Base-by-base conservation (phyloP, 2,888 invertebrate genomes). In the Gibbula magus region DNA sequence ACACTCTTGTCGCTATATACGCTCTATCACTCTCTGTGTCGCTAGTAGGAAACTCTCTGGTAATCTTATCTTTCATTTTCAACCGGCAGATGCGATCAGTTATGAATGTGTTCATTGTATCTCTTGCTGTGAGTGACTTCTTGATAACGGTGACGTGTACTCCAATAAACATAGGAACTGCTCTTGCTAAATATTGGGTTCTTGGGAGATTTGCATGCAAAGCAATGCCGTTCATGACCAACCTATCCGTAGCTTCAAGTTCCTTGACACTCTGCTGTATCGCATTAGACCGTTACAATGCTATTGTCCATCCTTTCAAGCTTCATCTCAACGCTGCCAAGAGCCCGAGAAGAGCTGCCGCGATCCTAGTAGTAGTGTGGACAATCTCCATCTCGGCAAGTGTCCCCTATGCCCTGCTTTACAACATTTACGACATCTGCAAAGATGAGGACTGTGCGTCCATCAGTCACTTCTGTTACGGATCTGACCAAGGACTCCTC, bases 261-360 rank as follows among this genome's bases (percentile, higher is more conserved):
- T 84, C 88, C 1, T 74, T 89, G 52, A 89, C 88, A 10, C 77
- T 89, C 20, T 87, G 86, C 45, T 88, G 88, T 67, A 88, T 89
- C 29, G 88, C 88, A 2, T 83, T 88, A 51, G 89, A 89, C 75
- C 79, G 89, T 35, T 89, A 88, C 78, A 84, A 88, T 53, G 88
- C 88, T 10, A 86, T 88, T 32, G 84, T 89, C 0, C 87, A 87
- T 75, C 89, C 89, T 22, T 77, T 89, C 29, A 85, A 86, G 79
- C 81, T 86, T 18, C 85, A 85, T 70, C 82, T 87, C 61, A 67
- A 78, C 45, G 76, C 66, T 45, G 74, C 85, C 29, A 85, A 86
- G 75, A 85, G 86, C 20, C 66, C 83, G 20, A 81, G 56, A 52
- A 78, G 86, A 39, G 85, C 87, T 5, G 70, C 82, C 0, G 66